Evolutionary conservation across 2,113 vertebrate species (phyloP), one percentile per base, ranked within the genome.

Genomic region (Ptilonorhynchus violaceus): DNA sequence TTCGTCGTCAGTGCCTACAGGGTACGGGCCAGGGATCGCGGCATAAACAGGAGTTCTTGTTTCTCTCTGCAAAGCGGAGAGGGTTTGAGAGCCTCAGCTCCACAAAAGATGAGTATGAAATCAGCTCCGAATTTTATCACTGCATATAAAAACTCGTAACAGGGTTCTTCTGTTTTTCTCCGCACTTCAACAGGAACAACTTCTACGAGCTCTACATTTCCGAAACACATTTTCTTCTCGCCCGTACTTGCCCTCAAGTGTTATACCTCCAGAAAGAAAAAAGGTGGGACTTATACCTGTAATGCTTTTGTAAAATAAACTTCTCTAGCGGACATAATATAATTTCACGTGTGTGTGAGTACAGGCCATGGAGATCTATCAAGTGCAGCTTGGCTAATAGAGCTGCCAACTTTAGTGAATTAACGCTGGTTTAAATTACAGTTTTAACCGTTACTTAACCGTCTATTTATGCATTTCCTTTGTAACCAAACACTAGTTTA

Each of bases 1-100:
- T 99, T 99, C 93, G 98, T 96, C 78, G 94, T 98, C 95, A 99
- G 99, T 67, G 75, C 95, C 37, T 98, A 98, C 90, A 97, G 98
- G 98, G 99, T 99, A 94, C 15, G 79, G 30, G 25, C 30, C 5
- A n/a, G 39, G n/a, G 20, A 25, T 13, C 53, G 0, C 35, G 5
- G 42, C 17, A 0, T 11, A 10, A 5, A 1, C 4, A 1, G 0
- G 0, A 7, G 5, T 12, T 35, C 21, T 30, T 62, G 30, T 35
- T 41, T 25, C 9, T 39, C 50, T 58, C 35, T 2, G 15, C 11
- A 0, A 13, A 14, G 5, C 0, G 9, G 22, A 18, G 6, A 4
- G 5, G 3, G 1, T 20, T 18, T 21, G 8, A n/a, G 8, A 22
- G 13, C 8, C 12, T 68, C 22, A 19, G 15, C 16, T 37, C 2